Evolutionary conservation across 2,797 vertebrate species (phyloP), one percentile per base, ranked within the genome.

Genomic region (Macropodus opercularis): DNA sequence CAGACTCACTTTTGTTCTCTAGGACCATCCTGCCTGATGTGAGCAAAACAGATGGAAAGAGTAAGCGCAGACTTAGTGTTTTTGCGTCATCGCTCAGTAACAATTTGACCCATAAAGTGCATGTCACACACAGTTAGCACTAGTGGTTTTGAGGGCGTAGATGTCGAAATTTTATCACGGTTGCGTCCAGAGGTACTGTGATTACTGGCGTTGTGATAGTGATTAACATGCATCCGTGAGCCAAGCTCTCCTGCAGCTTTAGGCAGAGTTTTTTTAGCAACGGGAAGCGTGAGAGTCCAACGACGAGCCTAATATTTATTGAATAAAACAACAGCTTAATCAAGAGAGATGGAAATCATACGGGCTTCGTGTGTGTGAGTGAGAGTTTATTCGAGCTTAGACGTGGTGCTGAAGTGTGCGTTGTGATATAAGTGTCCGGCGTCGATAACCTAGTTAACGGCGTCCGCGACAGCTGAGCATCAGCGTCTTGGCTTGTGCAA

Each of bases 31-130:
- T 48, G 31, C 12, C 14, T 48, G 26, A 60, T 57, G 55, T 46
- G 36, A 71, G 53, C 14, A 11, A 67, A 72, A 63, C 63, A 72
- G 27, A 49, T 64, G 35, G 19, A 57, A 41, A 46, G 27, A 26
- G 58, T 59, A 54, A 50, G 43, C 53, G 27, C 23, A 40, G 39
- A 22, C 22, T 9, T 13, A 48, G 26, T 23, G 22, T 29, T 60
- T 36, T 49, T 49, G n/a, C 8, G 3, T 72, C 46, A 54, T 39
- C 48, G 67, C 39, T 64, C 46, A 17, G 22, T 63, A 63, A 66
- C 51, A 69, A 51, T 55, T 74, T 74, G 34, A 72, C 40, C 29
- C 32, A 48, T 38, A 6, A 65, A 40, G 17, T 36, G 6, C 31
- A 31, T 46, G 54, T 74, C 51, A 53, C 32, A 63, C 36, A 24